Base-by-base conservation (phyloP, 2,797 vertebrate species). In the Clamator glandarius region DNA sequence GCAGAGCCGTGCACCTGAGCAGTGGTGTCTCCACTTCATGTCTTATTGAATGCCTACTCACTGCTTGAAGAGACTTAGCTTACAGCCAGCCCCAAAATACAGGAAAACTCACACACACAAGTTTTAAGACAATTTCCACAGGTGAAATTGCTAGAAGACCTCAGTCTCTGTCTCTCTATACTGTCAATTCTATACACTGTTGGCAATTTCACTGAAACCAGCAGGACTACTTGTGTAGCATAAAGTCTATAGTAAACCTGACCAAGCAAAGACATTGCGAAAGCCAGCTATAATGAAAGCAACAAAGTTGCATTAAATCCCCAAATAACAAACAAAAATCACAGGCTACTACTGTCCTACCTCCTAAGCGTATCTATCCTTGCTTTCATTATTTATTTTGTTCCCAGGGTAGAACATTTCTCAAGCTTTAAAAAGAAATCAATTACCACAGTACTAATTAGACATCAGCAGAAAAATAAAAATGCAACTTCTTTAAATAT, bases 221-320 rank as follows among this genome's bases (percentile, higher is more conserved):
- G 29, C 2, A 5, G 25, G 20, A 51, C 19, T 48, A 84, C 4
- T 46, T 8, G 42, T 0, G 2, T 3, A 57, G 23, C 50, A 39
- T 15, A 31, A 84, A 76, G 21, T 6, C 25, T 31, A 57, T 13
- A 75, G 41, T 11, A 74, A 74, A 68, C 52, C 5, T n/a, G 20
- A 19, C 8, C 36, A 72, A 80, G 85, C 3, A 46, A 69, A 62
- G 48, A 24, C 48, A 48, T 2, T 35, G 31, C 21, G 55, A 33
- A 84, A 72, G 18, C 12, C 19, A 83, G 28, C 6, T 87, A 33
- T 11, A 77, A 57, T 11, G 36, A 61, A 61, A 58, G n/a, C 21
- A 68, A 74, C 2, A 69, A 24, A 80, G 41, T 20, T 78, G 31
- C 12, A 55, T 42, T 44, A 72, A 66, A 69, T 29, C 8, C 12